phyloP scores from a whole-genome alignment of 2,888 invertebrate species.

The Argyresthia albistria region DNA sequence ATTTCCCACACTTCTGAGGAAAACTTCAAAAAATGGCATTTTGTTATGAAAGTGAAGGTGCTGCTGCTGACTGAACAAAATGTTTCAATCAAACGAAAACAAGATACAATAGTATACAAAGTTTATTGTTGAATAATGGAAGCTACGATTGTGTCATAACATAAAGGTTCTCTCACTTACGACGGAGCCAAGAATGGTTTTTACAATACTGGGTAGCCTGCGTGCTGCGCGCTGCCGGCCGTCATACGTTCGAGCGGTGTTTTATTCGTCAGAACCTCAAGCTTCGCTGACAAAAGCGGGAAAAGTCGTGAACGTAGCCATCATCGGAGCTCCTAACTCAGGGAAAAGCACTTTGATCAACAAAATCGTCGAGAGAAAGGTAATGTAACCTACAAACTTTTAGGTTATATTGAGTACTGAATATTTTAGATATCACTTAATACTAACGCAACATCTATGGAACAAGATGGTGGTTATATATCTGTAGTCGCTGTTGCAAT shows the following conservation, averaged over 20 bases:
- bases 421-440: too few species aligned
- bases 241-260: conserved; percentile 19
- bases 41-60: too few species aligned
- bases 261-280: conserved; percentile 44
- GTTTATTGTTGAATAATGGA: not conserved
- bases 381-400: conserved; percentile 33
- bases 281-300: conserved; percentile 23
- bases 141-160: not conserved
- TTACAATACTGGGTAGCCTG: not conserved
- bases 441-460: too few species aligned
- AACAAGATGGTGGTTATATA: too few species aligned
- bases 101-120: not conserved
- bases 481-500: too few species aligned
- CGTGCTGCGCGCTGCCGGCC: not conserved
- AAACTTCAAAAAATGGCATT: too few species aligned
- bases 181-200: not conserved
- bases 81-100: not conserved
- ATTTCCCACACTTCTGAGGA: too few species aligned
- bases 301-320: conserved; percentile 80
- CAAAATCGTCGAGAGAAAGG: conserved; percentile 83
- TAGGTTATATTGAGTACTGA: too few species aligned
- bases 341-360: conserved; percentile 98
- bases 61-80: too few species aligned
- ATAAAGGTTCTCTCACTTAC: too few species aligned
- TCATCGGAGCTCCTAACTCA: conserved; percentile 94